phyloP scores from a whole-genome alignment of 1,140 invertebrate genomes.

The Orius laevigatus region DNA sequence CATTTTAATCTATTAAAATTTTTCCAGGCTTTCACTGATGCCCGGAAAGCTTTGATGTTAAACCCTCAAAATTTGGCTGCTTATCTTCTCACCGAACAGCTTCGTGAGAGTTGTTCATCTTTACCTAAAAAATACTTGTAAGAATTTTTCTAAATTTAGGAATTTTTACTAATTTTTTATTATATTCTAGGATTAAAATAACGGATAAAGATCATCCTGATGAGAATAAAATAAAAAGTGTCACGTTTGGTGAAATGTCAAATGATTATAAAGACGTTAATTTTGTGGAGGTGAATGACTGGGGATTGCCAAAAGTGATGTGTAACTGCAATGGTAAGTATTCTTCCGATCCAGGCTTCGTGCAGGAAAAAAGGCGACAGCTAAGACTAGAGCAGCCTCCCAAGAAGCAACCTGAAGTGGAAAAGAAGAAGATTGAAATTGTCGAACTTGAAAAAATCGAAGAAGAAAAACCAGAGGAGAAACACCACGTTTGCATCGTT shows the following conservation, averaged over 20 bases:
- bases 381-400: no score
- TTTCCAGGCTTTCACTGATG: conserved; percentile 18
- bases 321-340: conserved; percentile 16
- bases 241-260: conserved; percentile 7
- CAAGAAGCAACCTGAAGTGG: no score
- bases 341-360: conserved; percentile 2
- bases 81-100: conserved; percentile 14
- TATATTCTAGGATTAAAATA: conserved; percentile 11
- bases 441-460: no score
- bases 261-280: conserved; percentile 11
- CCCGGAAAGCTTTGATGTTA: conserved; percentile 12
- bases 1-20: no score
- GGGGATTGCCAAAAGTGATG: conserved; percentile 12
- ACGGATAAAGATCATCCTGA: conserved; percentile 1
- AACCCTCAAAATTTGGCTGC: conserved; percentile 16
- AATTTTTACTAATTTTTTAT: background rate
- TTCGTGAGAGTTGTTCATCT: conserved; percentile 11
- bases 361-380: background rate
- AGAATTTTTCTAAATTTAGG: background rate
- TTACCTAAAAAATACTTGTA: conserved; percentile 14
- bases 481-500: no score
- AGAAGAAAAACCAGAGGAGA: no score
- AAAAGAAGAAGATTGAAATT: no score
- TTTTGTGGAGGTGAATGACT: conserved; percentile 14
- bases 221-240: conserved; percentile 1